phyloP scores from a whole-genome alignment of 2,888 invertebrate species.

The Cantharis rustica region DNA sequence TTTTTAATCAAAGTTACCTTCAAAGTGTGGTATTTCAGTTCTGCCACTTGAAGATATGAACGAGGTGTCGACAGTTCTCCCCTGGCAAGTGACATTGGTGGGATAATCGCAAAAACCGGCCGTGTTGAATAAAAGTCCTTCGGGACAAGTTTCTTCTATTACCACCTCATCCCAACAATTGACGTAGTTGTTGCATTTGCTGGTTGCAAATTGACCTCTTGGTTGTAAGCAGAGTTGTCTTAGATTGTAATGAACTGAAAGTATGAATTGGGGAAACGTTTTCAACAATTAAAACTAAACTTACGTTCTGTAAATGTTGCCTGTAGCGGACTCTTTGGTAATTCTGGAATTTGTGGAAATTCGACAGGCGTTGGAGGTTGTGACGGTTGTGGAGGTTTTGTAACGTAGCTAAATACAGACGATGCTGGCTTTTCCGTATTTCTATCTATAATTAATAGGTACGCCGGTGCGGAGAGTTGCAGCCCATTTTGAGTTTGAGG shows the following conservation, averaged over 20 bases:
- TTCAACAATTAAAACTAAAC: neutral
- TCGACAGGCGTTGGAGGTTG: neutral
- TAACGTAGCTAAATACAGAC: neutral
- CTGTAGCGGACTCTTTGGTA: neutral
- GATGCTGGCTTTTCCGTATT: too few species aligned
- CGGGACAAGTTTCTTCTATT: constrained; percentile 68
- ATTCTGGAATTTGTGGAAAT: neutral
- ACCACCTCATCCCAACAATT: constrained; percentile 76
- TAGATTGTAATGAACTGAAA: neutral
- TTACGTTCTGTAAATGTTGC: neutral
- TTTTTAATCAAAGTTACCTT: neutral
- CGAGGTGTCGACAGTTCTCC: constrained; percentile 51
- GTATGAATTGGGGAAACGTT: neutral
- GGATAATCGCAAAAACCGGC: constrained; percentile 67
- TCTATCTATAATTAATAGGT: neutral
- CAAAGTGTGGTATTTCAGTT: neutral
- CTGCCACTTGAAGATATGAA: neutral
- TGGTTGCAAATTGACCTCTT: constrained; percentile 67
- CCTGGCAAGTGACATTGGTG: constrained; percentile 66
- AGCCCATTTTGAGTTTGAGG: neutral
- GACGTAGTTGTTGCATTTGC: constrained; percentile 66
- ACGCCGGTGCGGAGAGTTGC: neutral
- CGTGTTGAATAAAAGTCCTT: constrained; percentile 63
- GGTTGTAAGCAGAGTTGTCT: constrained; percentile 54
- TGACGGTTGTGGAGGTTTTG: neutral